Conservation (phyloP, 2,888 invertebrate genomes). For the Melinopterus prodromus region DNA sequence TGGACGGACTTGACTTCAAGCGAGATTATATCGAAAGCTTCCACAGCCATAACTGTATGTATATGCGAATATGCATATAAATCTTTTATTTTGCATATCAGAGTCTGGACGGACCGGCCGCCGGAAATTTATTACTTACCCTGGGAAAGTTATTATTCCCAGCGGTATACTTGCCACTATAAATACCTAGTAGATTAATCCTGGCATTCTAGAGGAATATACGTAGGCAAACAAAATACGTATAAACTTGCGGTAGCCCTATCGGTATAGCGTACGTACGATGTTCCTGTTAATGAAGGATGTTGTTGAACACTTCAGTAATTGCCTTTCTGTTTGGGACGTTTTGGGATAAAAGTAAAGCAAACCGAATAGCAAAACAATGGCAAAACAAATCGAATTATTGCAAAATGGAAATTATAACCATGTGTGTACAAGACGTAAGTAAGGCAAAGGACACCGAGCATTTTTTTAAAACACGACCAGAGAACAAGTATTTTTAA, state of each 20-base stretch:
- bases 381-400: neutral
- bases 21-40: neutral
- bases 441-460: too few relatives aligned
- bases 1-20: neutral
- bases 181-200: neutral
- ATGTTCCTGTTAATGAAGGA: neutral
- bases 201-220: neutral
- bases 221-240: neutral
- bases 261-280: neutral
- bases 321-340: neutral
- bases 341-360: neutral
- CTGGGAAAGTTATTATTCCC: conserved; percentile 4
- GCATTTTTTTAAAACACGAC: too few relatives aligned
- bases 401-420: neutral
- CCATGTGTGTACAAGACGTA: too few relatives aligned
- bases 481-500: too few relatives aligned
- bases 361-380: neutral
- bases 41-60: neutral
- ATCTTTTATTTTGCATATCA: conserved; percentile 4
- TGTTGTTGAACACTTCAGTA: neutral
- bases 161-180: neutral
- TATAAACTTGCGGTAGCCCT: neutral
- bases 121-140: neutral
- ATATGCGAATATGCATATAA: neutral
- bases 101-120: neutral